Conservation (phyloP, 2,113 vertebrate species). For the Danio rerio region DNA sequence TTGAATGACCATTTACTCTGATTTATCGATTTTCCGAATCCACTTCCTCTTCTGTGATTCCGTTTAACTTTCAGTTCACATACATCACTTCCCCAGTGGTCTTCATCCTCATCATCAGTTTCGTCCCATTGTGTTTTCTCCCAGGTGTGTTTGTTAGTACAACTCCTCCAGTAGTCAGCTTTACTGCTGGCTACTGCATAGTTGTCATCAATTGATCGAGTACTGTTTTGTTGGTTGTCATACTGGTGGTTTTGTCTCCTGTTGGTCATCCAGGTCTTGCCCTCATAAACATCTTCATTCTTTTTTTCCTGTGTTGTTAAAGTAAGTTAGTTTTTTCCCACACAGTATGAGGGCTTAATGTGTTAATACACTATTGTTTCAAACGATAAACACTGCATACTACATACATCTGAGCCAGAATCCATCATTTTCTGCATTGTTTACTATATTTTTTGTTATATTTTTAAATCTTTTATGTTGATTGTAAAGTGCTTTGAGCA, state of each 20-base stretch:
- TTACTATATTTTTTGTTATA: too few relatives aligned
- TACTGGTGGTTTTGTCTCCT: background rate
- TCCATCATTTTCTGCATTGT: too few relatives aligned
- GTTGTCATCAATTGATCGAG: background rate
- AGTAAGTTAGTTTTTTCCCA: background rate
- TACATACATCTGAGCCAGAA: too few relatives aligned
- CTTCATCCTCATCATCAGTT: conserved; percentile 5
- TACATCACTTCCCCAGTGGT: conserved; percentile 8
- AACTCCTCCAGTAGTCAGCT: conserved; percentile 21
- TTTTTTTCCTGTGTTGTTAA: conserved; percentile 18
- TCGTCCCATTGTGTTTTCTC: conserved; percentile 26
- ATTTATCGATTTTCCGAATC: background rate
- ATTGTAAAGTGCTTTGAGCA: too few relatives aligned
- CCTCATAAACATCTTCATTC: background rate
- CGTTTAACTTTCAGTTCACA: background rate
- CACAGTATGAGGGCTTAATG: background rate
- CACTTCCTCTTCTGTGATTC: background rate
- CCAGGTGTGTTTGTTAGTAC: background rate
- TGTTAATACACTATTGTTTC: background rate
- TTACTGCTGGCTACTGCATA: background rate
- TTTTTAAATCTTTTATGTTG: too few relatives aligned
- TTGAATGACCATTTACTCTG: background rate
- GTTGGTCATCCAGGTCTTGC: background rate
- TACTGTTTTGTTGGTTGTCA: conserved; percentile 1
- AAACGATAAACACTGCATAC: background rate